A percentile compares a stretch with the other conserved stretches of the same genome.
Evolutionary conservation across 2,888 invertebrate species (phyloP).

Genomic region (Cephalotes varians): DNA sequence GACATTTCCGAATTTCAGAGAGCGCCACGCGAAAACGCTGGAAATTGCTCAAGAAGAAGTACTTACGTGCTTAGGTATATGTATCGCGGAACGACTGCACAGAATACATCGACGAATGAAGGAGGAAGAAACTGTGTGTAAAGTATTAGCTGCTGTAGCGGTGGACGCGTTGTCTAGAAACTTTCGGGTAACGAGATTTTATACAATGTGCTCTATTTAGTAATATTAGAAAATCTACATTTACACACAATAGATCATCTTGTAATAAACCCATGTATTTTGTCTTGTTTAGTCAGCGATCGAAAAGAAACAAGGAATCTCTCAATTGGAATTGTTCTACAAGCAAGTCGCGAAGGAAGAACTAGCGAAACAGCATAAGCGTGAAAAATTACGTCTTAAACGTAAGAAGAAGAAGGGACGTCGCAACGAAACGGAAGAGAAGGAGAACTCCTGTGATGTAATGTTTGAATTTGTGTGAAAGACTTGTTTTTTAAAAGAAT

Average conservation of each 20-base stretch:
- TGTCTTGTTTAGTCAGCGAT: slow-evolving; percentile 89
- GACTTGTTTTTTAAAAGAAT: background rate
- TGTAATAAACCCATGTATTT: slow-evolving; percentile 7
- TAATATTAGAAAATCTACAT: background rate
- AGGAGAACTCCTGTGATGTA: slow-evolving; percentile 86
- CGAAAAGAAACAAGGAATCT: slow-evolving; percentile 95
- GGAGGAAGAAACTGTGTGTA: slow-evolving; percentile 97
- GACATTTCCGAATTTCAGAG: slow-evolving; percentile 86
- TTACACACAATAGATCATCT: background rate
- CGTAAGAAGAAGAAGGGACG: slow-evolving; percentile 91
- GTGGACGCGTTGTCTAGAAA: slow-evolving; percentile 95
- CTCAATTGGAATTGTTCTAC: slow-evolving; percentile 95
- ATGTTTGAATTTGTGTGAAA: slow-evolving; percentile 17
- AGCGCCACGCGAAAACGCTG: slow-evolving; percentile 98
- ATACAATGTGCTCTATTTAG: background rate
- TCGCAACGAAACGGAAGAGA: slow-evolving; percentile 86
- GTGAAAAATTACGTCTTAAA: slow-evolving; percentile 95
- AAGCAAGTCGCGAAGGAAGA: slow-evolving; percentile 96
- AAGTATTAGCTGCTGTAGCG: slow-evolving; percentile 95
- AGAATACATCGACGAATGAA: slow-evolving; percentile 94
- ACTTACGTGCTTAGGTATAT: slow-evolving; percentile 96
- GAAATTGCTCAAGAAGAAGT: slow-evolving; percentile 99
- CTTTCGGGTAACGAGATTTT: slow-evolving; percentile 88
- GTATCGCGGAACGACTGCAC: slow-evolving; percentile 96
- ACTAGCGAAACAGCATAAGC: slow-evolving; percentile 93